A percentile compares a stretch with the other conserved stretches of the same genome.
Evolutionary conservation across 1,140 invertebrate genomes (phyloP).

Genomic region (Solenopsis fugax): DNA sequence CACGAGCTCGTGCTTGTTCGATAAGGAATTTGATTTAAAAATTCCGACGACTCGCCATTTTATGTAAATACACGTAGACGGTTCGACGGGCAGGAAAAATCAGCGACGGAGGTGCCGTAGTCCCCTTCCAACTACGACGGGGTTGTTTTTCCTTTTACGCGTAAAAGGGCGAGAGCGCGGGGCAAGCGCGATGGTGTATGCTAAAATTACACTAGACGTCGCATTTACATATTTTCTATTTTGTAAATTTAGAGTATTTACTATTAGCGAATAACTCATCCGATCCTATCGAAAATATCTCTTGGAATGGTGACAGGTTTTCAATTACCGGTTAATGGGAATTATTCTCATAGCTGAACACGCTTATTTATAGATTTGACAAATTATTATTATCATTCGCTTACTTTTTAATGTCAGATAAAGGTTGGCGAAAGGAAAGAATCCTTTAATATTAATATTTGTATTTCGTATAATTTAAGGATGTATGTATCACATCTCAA

Average conservation of each 20-base stretch:
- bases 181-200: constrained; percentile 46
- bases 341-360: neutral
- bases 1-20: constrained; percentile 77
- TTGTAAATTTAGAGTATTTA: constrained; percentile 49
- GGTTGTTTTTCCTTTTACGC: constrained; percentile 50
- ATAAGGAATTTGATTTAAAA: constrained; percentile 85
- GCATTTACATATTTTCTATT: constrained; percentile 59
- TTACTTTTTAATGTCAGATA: neutral
- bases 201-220: constrained; percentile 59
- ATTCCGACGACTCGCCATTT: constrained; percentile 83
- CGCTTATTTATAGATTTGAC: neutral
- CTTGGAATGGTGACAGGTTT: neutral
- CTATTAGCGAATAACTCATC: neutral
- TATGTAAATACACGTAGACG: constrained; percentile 84
- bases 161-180: constrained; percentile 38
- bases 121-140: constrained; percentile 42
- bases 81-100: constrained; percentile 80
- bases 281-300: neutral
- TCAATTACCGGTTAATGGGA: neutral
- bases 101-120: constrained; percentile 74
- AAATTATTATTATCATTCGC: neutral
- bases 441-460: neutral
- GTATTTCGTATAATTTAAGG: neutral
- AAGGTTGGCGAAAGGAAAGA: neutral
- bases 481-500: no score